A percentile compares a stretch with the other conserved stretches of the same genome.
These are phyloP conservation scores for Mixornis gularis DNA, from an alignment of 2,113 vertebrate genomes.

Conservation along the genomic window DNA sequence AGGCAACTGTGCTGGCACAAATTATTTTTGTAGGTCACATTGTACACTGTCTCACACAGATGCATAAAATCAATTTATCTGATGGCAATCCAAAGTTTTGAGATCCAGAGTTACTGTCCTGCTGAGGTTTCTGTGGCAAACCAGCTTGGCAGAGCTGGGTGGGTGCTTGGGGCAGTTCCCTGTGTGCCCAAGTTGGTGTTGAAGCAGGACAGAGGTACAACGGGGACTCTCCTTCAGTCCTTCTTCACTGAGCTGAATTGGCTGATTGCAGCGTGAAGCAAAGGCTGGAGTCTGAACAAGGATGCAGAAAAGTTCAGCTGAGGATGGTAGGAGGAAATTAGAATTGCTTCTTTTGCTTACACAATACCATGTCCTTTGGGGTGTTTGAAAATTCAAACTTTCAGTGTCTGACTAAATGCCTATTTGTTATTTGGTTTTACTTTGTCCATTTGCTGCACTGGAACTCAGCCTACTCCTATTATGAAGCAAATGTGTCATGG, in stretches of 20 bases:
- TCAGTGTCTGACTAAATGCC: neutral
- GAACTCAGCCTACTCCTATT: neutral
- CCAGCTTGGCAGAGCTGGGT: neutral
- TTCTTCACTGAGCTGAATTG: neutral
- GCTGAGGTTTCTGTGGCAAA: neutral
- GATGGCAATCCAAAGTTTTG: neutral
- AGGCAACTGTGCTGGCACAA: neutral
- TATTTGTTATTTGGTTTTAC: neutral
- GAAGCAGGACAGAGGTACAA: neutral
- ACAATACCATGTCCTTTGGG: fast-evolving
- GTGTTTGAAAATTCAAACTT: neutral
- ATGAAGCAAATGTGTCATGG: neutral
- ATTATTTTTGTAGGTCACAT: neutral
- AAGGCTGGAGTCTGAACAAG: neutral
- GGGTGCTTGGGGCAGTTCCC: neutral
- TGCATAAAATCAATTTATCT: neutral
- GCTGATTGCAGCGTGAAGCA: neutral
- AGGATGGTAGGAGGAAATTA: neutral
- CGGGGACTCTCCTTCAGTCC: neutral
- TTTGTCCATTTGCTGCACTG: neutral
- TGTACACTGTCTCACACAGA: neutral
- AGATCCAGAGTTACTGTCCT: neutral
- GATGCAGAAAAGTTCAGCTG: neutral
- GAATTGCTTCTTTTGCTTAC: neutral
- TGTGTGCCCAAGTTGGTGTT: neutral